Percentiles rank a stretch among this genome's conserved stretches.
Evolutionary conservation across 2,888 invertebrate genomes (phyloP).

Genomic region (Bellardia bayeri): DNA sequence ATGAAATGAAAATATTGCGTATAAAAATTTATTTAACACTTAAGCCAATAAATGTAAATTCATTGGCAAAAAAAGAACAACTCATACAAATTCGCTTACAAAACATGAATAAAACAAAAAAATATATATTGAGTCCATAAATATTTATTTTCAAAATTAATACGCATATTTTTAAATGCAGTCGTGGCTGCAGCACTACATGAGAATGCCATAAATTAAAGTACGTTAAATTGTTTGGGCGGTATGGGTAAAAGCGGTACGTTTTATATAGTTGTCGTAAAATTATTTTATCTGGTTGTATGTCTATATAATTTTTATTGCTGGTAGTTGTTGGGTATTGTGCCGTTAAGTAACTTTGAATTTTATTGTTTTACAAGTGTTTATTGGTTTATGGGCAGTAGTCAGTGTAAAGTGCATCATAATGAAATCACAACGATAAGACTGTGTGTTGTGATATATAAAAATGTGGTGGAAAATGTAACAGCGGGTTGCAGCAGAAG

Average conservation of each 20-base stretch:
- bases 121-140: constrained; percentile 36
- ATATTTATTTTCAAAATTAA: constrained; percentile 60
- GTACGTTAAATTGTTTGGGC: constrained; percentile 47
- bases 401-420: constrained; percentile 1
- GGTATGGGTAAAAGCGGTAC: constrained; percentile 3
- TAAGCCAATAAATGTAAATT: constrained; percentile 54
- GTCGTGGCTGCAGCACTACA: neutral
- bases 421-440: neutral
- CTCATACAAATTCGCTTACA: neutral
- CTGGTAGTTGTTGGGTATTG: neutral
- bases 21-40: constrained; percentile 64
- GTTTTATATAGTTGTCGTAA: neutral
- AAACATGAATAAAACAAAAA: neutral
- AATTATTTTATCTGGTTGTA: neutral
- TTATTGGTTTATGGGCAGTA: constrained; percentile 44
- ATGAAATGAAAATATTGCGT: constrained; percentile 34
- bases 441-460: neutral
- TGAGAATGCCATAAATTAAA: constrained; percentile 56
- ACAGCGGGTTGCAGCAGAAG: no score
- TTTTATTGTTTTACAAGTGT: constrained; percentile 72
- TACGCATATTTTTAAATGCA: constrained; percentile 35
- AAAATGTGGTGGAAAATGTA: neutral
- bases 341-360: constrained; percentile 73
- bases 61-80: constrained; percentile 15
- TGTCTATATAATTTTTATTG: constrained; percentile 2